Evolutionary conservation across 2,113 vertebrate genomes (phyloP).

Genomic region (Oreochromis niloticus): DNA sequence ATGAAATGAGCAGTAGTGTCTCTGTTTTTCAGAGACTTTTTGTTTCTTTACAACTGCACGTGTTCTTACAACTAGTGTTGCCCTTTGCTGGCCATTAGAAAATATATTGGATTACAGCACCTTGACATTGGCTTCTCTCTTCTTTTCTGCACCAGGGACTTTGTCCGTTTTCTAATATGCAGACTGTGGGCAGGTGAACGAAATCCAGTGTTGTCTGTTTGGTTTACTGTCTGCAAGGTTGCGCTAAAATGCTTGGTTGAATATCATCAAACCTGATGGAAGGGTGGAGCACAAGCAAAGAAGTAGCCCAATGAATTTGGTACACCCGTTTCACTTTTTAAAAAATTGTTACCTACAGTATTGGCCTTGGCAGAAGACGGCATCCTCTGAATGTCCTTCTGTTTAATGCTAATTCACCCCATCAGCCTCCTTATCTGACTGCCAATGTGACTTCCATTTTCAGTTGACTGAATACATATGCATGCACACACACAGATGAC

Average conservation of each 20-base stretch:
- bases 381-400: not conserved
- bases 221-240: not conserved
- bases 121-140: not conserved
- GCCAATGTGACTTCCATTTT: constrained; percentile 35
- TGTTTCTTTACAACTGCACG: not conserved
- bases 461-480: constrained; percentile 19
- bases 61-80: not conserved
- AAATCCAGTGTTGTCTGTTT: not conserved
- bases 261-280: not conserved
- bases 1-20: not conserved
- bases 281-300: not conserved
- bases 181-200: not conserved
- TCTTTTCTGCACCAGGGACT: not conserved
- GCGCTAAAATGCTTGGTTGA: not conserved
- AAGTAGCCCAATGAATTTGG: not conserved
- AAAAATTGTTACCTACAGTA: not conserved
- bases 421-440: constrained; percentile 24
- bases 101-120: not conserved
- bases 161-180: not conserved
- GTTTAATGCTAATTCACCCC: constrained; percentile 19
- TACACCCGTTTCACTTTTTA: not conserved
- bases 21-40: not conserved
- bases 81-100: not conserved
- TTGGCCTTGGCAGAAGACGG: not conserved
- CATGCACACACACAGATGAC: not conserved